Evolutionary conservation across 2,113 vertebrate species (phyloP).

Genomic region (Eptesicus fuscus): DNA sequence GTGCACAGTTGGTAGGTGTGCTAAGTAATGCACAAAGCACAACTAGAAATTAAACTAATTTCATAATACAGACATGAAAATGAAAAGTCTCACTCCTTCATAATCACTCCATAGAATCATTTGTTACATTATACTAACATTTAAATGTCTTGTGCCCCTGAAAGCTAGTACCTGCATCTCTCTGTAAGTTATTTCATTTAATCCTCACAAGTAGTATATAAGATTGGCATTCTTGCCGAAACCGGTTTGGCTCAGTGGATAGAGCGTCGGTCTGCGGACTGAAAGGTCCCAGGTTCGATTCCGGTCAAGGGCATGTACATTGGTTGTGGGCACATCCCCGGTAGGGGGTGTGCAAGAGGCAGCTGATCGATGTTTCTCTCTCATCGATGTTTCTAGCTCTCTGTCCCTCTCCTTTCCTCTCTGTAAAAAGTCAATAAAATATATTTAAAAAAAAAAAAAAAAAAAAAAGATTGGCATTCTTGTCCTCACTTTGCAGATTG

Average conservation of each 20-base stretch:
- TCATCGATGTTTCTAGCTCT: too few relatives aligned
- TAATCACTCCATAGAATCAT: background rate
- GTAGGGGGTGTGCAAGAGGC: too few relatives aligned
- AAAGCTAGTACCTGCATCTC: background rate
- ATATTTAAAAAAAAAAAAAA: too few relatives aligned
- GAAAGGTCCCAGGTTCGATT: too few relatives aligned
- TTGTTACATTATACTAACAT: background rate
- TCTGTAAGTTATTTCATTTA: background rate
- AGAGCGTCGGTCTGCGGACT: too few relatives aligned
- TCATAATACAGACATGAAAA: background rate
- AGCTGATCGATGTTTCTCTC: too few relatives aligned
- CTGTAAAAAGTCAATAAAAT: too few relatives aligned
- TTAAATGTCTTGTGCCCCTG: background rate
- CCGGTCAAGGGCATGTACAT: too few relatives aligned
- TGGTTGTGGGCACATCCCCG: too few relatives aligned
- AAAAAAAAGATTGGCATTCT: background rate
- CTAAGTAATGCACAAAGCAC: background rate
- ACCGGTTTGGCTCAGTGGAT: too few relatives aligned
- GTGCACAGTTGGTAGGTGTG: background rate
- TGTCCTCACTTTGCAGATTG: background rate
- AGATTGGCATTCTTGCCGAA: background rate
- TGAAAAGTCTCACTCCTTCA: background rate
- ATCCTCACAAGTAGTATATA: background rate
- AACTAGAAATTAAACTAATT: conserved; percentile 17
- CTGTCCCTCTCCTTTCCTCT: too few relatives aligned